Evolutionary conservation across 2,888 invertebrate genomes (phyloP), one percentile per base, ranked within the genome.

Genomic region (Agrotis segetum): DNA sequence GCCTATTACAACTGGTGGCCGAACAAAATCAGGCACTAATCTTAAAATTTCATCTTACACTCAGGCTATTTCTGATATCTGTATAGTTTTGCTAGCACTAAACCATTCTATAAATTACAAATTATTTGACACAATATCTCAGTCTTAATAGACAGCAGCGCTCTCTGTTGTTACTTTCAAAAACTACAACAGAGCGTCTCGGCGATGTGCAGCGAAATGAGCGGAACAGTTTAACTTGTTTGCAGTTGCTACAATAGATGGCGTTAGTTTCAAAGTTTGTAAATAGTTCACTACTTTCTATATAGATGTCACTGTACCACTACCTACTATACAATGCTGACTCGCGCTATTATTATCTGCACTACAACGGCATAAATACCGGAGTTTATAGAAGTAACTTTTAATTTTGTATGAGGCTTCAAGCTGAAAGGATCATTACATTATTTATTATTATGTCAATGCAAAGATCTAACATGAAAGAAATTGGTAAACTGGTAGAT

Each of bases 401-500:
- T 44, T 19, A 71, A 53, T 63, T 1, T 40, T 14, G 1, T 6
- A 73, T 34, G 21, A 44, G 29, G 0, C 4, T 2, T 13, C 11
- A 13, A 17, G 34, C 21, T 55, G 47, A 21, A 0, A 50, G 24
- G 16, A 21, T 17, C n/a, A 46, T 4, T n/a, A n/a, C n/a, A n/a
- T n/a, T n/a, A n/a, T n/a, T n/a, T n/a, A n/a, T n/a, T 1, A 52
- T n/a, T 1, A 75, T 76, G 73, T 63, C 67, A 16, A 24, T 49
- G 40, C 63, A 52, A 3, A 46, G 44, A 47, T 21, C 29, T 13
- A 65, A 68, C 7, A 53, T 82, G 9, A 82, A 77, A 62, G 64
- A 82, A 13, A 59, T 90, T 49, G 82, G 87, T 5, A 79, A 79
- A 63, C 72, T 89, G 14, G 74, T 90, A 44, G 88, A 90, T 67